Percentiles rank a stretch among this genome's conserved stretches.
phyloP scores from a whole-genome alignment of 1,140 invertebrate species.

The Bombus breviceps region DNA sequence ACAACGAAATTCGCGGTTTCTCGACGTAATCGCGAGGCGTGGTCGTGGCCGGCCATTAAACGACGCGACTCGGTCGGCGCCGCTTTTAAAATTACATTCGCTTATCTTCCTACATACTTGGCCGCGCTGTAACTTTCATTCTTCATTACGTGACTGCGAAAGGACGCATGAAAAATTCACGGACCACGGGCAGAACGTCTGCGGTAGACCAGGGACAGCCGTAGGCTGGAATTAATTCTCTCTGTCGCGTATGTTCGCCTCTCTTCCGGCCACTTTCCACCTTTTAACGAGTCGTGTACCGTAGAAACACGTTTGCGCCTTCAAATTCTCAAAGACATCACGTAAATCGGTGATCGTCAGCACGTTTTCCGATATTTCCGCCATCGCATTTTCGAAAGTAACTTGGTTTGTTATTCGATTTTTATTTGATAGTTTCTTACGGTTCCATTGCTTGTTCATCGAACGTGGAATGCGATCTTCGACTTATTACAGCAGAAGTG shows the following conservation, averaged over 20 bases:
- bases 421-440: background rate
- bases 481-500: background rate
- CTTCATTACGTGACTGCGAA: conserved; percentile 4
- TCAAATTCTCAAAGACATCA: background rate
- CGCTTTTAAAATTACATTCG: conserved; percentile 10
- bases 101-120: conserved; percentile 2
- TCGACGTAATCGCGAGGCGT: background rate
- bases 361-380: background rate
- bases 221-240: conserved; percentile 15
- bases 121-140: conserved; percentile 2
- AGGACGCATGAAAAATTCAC: conserved; percentile 10
- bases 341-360: background rate
- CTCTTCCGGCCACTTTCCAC: background rate
- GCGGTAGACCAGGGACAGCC: background rate
- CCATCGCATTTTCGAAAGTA: too few species aligned
- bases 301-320: background rate
- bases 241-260: background rate
- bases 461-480: background rate
- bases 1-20: background rate
- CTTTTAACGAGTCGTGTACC: background rate
- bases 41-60: background rate
- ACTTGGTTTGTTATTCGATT: too few species aligned
- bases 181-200: background rate
- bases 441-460: background rate
- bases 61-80: background rate